These are phyloP conservation scores for Tursiops truncatus DNA, from an alignment of 2,113 vertebrate genomes.

Conservation along the genomic window DNA sequence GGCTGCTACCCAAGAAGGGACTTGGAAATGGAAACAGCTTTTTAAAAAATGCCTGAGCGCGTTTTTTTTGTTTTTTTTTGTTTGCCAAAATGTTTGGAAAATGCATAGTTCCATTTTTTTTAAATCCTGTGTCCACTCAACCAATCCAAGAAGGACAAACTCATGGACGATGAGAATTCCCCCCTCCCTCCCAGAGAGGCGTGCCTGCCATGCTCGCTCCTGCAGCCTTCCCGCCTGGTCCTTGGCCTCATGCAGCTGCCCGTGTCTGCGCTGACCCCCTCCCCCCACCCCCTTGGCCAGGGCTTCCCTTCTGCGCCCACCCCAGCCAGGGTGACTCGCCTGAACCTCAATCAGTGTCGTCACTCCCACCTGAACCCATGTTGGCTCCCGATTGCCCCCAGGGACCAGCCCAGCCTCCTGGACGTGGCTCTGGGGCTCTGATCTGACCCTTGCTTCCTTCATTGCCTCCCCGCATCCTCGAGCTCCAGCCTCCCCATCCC, in stretches of 20 bases:
- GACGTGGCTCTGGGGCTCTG: background rate
- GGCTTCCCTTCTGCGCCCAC: background rate
- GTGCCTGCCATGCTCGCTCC: accelerated
- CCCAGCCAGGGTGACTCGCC: background rate
- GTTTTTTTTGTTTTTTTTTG: background rate
- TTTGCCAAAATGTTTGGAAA: background rate
- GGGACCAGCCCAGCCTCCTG: background rate
- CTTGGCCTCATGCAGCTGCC: background rate
- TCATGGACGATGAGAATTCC: background rate
- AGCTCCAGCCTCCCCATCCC: background rate
- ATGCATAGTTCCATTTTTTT: background rate
- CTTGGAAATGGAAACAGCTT: background rate
- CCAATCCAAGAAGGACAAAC: background rate
- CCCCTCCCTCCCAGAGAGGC: background rate
- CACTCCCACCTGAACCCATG: too few species aligned
- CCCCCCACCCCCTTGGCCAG: background rate
- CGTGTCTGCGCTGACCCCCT: accelerated
- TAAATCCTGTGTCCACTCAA: background rate
- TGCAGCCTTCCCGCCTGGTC: accelerated
- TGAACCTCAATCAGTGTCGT: background rate
- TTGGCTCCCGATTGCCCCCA: background rate
- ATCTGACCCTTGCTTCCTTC: background rate
- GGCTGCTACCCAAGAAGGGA: background rate
- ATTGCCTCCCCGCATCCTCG: background rate
- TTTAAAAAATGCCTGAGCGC: background rate